These are phyloP conservation scores for Callionymus lyra DNA, from an alignment of 2,113 vertebrate genomes.

Conservation along the genomic window DNA sequence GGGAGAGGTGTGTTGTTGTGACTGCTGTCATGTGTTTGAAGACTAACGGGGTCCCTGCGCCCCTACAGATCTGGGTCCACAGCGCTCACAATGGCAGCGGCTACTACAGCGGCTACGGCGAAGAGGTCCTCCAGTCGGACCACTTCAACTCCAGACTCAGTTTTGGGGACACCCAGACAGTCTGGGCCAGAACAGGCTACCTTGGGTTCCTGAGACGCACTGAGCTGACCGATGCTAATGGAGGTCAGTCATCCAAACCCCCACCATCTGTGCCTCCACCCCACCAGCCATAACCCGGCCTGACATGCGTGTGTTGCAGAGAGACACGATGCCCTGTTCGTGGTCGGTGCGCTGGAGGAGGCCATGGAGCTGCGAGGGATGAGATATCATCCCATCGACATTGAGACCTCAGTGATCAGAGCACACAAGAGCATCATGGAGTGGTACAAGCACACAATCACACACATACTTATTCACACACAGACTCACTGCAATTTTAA, in stretches of 20 bases:
- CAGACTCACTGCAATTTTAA: too few relatives aligned
- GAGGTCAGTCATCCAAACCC: constrained; percentile 68
- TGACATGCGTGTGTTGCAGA: constrained; percentile 59
- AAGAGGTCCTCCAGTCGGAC: constrained; percentile 92
- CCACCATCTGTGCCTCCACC: background rate
- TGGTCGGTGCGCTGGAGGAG: constrained; percentile 94
- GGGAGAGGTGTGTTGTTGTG: constrained; percentile 75
- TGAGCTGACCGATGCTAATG: constrained; percentile 93
- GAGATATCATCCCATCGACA: constrained; percentile 97
- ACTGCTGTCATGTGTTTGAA: background rate
- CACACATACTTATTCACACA: too few relatives aligned
- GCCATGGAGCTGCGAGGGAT: constrained; percentile 97
- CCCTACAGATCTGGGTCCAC: constrained; percentile 90
- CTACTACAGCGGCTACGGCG: constrained; percentile 95
- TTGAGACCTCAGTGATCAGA: constrained; percentile 94
- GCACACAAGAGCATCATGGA: constrained; percentile 97
- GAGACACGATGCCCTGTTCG: constrained; percentile 92
- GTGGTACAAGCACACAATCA: constrained; percentile 74
- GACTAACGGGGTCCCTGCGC: background rate
- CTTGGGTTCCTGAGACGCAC: constrained; percentile 93
- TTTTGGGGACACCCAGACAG: constrained; percentile 92
- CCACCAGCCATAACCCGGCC: background rate
- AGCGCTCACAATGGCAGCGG: constrained; percentile 94
- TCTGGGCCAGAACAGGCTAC: constrained; percentile 93
- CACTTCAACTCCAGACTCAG: constrained; percentile 93